phyloP scores from a whole-genome alignment of 2,888 invertebrate species.

The Rhagium mordax region DNA sequence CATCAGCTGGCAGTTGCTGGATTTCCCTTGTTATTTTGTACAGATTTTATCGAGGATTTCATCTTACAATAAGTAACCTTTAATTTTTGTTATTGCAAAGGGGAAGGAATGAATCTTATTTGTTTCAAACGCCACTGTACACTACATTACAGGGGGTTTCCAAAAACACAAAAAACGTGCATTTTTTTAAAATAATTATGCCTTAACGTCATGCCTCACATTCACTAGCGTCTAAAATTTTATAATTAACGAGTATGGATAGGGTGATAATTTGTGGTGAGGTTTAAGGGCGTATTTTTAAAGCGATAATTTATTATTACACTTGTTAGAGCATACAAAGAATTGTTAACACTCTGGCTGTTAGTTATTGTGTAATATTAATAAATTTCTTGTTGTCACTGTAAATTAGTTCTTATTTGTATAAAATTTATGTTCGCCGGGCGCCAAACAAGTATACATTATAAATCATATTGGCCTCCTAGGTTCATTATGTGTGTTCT shows the following conservation, averaged over 20 bases:
- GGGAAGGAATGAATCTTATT: no score
- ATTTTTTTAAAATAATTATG: no score
- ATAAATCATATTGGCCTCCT: constrained; percentile 33
- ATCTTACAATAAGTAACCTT: no score
- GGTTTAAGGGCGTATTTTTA: background rate
- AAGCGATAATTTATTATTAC: constrained; percentile 16
- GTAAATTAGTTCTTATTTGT: constrained; percentile 37
- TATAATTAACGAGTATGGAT: constrained; percentile 7
- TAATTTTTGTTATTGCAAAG: no score
- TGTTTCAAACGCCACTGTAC: no score
- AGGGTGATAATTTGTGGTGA: constrained; percentile 2
- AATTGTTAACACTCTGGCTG: constrained; percentile 28
- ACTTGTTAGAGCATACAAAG: constrained; percentile 13
- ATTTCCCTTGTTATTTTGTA: no score
- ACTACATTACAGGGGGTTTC: no score
- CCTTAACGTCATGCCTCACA: no score
- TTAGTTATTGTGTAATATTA: constrained; percentile 29
- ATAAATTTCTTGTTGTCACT: constrained; percentile 29
- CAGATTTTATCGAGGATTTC: no score
- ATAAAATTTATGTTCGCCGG: constrained; percentile 29
- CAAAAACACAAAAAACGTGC: no score
- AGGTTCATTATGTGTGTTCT: constrained; percentile 32
- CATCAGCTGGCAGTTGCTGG: no score
- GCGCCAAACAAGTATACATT: constrained; percentile 23
- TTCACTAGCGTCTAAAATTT: background rate